Evolutionary conservation across 2,113 vertebrate species (phyloP).

Genomic region (Lophius piscatorius): DNA sequence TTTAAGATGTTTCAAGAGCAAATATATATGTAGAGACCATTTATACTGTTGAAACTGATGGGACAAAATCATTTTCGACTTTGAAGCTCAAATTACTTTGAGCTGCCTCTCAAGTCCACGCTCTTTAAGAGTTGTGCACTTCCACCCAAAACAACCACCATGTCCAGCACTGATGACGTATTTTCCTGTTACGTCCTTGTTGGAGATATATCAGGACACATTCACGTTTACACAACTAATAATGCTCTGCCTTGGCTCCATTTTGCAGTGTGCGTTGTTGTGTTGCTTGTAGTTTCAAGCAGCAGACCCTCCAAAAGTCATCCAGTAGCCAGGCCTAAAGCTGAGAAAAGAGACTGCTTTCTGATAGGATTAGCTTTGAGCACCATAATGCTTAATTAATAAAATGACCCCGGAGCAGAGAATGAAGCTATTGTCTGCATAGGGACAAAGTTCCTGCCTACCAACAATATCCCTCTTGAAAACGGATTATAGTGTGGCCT

Average conservation of each 20-base stretch:
- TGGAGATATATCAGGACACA: too few relatives aligned
- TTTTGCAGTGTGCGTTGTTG: constrained; percentile 58
- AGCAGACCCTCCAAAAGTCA: constrained; percentile 46
- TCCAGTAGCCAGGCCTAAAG: constrained; percentile 58
- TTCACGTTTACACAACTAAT: too few relatives aligned
- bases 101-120: too few relatives aligned
- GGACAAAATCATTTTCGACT: too few relatives aligned
- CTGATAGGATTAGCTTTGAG: constrained; percentile 78
- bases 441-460: constrained; percentile 66
- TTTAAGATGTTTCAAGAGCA: too few relatives aligned
- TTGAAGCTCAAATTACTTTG: too few relatives aligned
- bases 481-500: constrained; percentile 46
- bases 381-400: constrained; percentile 74
- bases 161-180: too few relatives aligned
- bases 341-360: constrained; percentile 73
- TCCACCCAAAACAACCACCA: too few relatives aligned
- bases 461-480: constrained; percentile 58
- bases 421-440: constrained; percentile 67
- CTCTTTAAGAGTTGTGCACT: too few relatives aligned
- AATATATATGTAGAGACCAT: too few relatives aligned
- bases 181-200: too few relatives aligned
- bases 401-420: constrained; percentile 73
- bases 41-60: too few relatives aligned
- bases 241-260: constrained; percentile 20
- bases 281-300: constrained; percentile 50